Percentiles rank a stretch among this genome's conserved stretches.
phyloP scores from a whole-genome alignment of 2,888 invertebrate genomes.

The Adineta ricciae region DNA sequence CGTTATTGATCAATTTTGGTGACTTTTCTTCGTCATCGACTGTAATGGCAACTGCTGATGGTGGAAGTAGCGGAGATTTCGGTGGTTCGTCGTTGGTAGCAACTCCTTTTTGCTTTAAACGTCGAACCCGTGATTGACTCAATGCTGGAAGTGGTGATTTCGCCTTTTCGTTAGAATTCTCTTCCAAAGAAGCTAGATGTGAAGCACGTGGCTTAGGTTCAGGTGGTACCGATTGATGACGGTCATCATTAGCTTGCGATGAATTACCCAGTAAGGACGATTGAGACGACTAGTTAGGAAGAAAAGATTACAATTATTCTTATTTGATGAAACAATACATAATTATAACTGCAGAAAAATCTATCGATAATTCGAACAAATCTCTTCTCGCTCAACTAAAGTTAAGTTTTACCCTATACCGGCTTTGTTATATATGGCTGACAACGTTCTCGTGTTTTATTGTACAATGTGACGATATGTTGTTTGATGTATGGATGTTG shows the following conservation, averaged over 20 bases:
- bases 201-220: background rate
- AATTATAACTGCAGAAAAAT: too few species aligned
- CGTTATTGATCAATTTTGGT: background rate
- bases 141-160: background rate
- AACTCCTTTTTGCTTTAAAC: background rate
- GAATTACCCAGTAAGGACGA: background rate
- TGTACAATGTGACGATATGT: slow-evolving; percentile 25
- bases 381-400: background rate
- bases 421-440: background rate
- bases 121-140: background rate
- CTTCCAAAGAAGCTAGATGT: background rate
- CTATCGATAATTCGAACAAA: too few species aligned
- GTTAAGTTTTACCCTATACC: background rate
- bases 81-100: background rate
- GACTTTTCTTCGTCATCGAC: background rate
- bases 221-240: background rate
- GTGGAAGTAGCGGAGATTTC: background rate
- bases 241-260: background rate
- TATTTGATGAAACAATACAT: background rate
- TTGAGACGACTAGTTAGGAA: background rate
- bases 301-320: background rate
- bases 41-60: background rate
- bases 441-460: slow-evolving; percentile 25
- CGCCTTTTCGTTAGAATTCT: background rate
- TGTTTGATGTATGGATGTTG: slow-evolving; percentile 36